phyloP scores from a whole-genome alignment of 2,797 vertebrate genomes.

The Pseudomugil tenellus region DNA sequence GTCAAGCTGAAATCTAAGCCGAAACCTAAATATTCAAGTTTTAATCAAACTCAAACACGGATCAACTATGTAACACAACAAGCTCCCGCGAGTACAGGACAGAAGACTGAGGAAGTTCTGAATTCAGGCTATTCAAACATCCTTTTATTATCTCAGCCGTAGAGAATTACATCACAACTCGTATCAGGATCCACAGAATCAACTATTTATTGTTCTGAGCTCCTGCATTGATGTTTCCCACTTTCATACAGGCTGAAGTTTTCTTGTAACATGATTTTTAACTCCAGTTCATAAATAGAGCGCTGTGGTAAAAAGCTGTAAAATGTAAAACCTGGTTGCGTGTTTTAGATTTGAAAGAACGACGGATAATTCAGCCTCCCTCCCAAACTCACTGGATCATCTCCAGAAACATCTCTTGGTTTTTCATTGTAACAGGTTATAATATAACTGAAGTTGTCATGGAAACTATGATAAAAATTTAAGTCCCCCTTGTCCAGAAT shows the following conservation, averaged over 20 bases:
- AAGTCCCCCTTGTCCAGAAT: conserved; percentile 6
- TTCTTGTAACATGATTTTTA: conserved; percentile 31
- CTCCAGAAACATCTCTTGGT: conserved; percentile 38
- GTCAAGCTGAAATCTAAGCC: neutral
- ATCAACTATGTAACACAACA: too few species aligned
- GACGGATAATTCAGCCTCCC: conserved; percentile 1
- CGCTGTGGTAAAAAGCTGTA: conserved; percentile 45
- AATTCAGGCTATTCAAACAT: neutral
- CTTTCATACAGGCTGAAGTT: neutral
- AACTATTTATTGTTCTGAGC: conserved; percentile 19
- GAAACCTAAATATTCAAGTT: conserved; percentile 3
- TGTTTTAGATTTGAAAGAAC: conserved; percentile 28
- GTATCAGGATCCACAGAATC: conserved; percentile 7
- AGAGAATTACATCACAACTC: conserved; percentile 21
- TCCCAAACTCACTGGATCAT: conserved; percentile 18
- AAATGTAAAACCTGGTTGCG: conserved; percentile 41
- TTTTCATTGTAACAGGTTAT: conserved; percentile 40
- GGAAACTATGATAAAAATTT: conserved; percentile 37
- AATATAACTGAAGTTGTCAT: conserved; percentile 43
- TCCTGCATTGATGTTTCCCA: conserved; percentile 11
- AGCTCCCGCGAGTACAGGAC: neutral
- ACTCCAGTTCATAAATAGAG: conserved; percentile 30
- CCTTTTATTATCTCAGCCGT: conserved; percentile 4
- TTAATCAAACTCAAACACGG: neutral
- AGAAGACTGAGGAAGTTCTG: neutral